Percentiles rank a stretch among this genome's conserved stretches.
These are phyloP conservation scores for Venustaconcha ellipsiformis DNA, from an alignment of 1,140 invertebrate genomes.

Conservation along the genomic window DNA sequence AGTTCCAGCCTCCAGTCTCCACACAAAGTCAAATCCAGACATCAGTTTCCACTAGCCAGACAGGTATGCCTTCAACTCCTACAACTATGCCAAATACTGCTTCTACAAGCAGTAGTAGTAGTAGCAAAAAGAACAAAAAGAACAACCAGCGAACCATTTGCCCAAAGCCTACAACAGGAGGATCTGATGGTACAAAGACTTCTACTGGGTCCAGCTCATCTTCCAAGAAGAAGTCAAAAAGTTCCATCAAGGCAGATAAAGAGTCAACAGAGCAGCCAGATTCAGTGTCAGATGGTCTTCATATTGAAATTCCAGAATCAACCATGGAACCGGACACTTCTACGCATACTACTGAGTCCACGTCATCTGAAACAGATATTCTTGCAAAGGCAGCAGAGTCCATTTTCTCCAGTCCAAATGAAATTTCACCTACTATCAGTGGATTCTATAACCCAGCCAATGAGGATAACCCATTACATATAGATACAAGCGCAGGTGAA, in stretches of 20 bases:
- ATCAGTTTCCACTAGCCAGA: background rate
- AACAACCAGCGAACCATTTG: constrained; percentile 47
- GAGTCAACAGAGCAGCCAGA: constrained; percentile 17
- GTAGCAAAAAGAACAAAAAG: constrained; percentile 32
- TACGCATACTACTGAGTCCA: constrained; percentile 5
- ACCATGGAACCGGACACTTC: constrained; percentile 25
- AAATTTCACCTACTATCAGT: constrained; percentile 49
- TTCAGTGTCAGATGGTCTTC: constrained; percentile 22
- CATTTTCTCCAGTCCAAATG: constrained; percentile 59
- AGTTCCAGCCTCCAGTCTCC: constrained; percentile 40
- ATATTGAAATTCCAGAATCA: constrained; percentile 32
- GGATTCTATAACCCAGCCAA: constrained; percentile 58
- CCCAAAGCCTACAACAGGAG: constrained; percentile 40
- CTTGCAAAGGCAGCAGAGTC: constrained; percentile 69
- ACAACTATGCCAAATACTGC: background rate
- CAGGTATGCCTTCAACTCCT: background rate
- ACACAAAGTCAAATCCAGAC: constrained; percentile 6
- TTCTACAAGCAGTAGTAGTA: background rate
- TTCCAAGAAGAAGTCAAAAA: constrained; percentile 22
- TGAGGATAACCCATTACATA: constrained; percentile 63
- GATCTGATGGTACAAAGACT: constrained; percentile 15
- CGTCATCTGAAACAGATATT: constrained; percentile 56
- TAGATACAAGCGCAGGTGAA: constrained; percentile 59
- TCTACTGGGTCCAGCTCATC: background rate
- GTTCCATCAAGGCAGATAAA: constrained; percentile 17